Conservation (phyloP, 2,797 vertebrate genomes). For the Xenops minutus region DNA sequence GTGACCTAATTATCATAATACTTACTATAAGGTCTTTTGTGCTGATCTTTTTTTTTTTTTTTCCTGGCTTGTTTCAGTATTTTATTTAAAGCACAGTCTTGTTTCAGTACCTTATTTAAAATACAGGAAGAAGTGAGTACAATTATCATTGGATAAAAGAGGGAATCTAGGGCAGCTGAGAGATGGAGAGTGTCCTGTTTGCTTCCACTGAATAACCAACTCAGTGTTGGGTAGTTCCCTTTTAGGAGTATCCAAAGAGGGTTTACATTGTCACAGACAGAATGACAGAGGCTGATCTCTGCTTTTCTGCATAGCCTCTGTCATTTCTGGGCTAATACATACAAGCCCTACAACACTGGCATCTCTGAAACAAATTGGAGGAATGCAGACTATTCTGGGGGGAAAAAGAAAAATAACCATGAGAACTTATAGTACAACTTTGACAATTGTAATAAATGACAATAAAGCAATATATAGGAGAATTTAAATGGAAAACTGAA, state of each 20-base stretch:
- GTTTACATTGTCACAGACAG: neutral
- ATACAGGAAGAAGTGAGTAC: neutral
- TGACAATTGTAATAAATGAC: neutral
- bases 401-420: neutral
- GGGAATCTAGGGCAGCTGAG: neutral
- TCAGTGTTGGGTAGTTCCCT: neutral
- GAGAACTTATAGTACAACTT: neutral
- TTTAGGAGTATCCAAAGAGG: neutral
- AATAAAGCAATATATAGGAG: neutral
- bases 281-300: neutral
- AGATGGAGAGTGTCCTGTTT: fast-evolving
- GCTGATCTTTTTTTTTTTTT: neutral
- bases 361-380: neutral
- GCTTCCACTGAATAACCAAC: neutral
- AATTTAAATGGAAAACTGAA: neutral
- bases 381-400: neutral
- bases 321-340: neutral
- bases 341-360: neutral
- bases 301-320: neutral
- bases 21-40: neutral
- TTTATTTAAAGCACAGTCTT: neutral
- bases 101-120: neutral
- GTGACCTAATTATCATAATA: neutral
- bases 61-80: neutral
- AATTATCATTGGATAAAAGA: neutral